Evolutionary conservation across 2,888 invertebrate species (phyloP).

Genomic region (Xylota segnis): DNA sequence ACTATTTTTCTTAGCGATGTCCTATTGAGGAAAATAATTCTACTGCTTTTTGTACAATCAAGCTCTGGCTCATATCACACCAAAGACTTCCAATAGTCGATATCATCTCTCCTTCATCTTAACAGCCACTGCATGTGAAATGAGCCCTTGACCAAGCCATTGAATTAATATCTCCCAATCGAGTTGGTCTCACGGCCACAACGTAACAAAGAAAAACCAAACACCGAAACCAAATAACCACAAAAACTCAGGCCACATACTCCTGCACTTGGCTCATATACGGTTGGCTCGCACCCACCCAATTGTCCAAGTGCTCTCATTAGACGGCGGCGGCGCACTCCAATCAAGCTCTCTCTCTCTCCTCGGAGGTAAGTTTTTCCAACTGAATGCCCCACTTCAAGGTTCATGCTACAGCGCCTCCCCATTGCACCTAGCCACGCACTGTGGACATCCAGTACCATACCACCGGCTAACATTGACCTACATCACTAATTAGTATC

Average conservation of each 20-base stretch:
- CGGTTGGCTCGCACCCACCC: conserved; percentile 1
- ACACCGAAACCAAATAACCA: conserved; percentile 7
- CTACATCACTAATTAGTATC: conserved; percentile 51
- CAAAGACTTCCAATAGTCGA: too few relatives aligned
- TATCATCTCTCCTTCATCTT: conserved; percentile 10
- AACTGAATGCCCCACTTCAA: conserved; percentile 33
- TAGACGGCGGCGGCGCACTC: background rate
- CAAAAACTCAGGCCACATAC: background rate
- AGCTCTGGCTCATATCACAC: too few relatives aligned
- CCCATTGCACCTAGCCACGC: conserved; percentile 27
- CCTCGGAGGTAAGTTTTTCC: background rate
- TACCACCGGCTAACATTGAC: conserved; percentile 46
- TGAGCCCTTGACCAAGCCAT: conserved; percentile 22
- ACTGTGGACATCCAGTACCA: conserved; percentile 22
- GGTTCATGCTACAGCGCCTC: conserved; percentile 24
- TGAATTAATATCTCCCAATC: conserved; percentile 6
- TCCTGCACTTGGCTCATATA: conserved; percentile 14
- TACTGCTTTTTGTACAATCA: too few relatives aligned
- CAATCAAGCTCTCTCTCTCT: conserved; percentile 8
- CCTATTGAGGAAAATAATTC: too few relatives aligned
- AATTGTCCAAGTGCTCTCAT: conserved; percentile 15
- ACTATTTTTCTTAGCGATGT: too few relatives aligned
- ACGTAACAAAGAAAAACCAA: background rate
- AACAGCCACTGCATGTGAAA: background rate
- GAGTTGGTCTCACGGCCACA: background rate